Evolutionary conservation across 2,797 vertebrate genomes (phyloP).

Genomic region (Brachyalestes nurse): DNA sequence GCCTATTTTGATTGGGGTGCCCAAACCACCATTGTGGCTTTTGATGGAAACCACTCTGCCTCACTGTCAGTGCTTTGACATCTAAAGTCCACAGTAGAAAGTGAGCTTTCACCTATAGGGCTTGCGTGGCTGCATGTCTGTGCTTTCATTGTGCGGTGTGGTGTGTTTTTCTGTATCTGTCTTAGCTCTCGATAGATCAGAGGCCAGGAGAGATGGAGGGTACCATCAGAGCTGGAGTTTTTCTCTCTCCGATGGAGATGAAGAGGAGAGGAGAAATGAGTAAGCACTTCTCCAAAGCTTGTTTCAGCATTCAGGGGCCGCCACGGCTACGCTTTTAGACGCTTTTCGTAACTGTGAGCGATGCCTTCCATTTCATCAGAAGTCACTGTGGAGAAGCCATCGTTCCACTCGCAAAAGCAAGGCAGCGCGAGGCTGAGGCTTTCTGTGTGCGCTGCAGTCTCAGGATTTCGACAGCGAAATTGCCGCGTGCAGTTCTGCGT

Average conservation of each 20-base stretch:
- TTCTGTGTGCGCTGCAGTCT: background rate
- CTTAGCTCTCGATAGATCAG: slow-evolving; percentile 92
- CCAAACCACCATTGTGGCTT: background rate
- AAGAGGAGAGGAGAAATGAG: slow-evolving; percentile 90
- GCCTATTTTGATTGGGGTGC: too few relatives aligned
- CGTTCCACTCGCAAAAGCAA: background rate
- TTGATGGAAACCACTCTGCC: background rate
- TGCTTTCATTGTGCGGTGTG: slow-evolving; percentile 38
- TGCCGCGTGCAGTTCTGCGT: background rate
- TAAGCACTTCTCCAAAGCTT: slow-evolving; percentile 78
- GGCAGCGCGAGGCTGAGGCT: background rate
- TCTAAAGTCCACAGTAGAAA: background rate
- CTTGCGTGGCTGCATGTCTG: background rate
- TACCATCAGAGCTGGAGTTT: slow-evolving; percentile 94
- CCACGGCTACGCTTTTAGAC: background rate
- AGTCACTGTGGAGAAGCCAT: background rate
- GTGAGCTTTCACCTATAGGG: background rate
- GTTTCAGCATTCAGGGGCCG: slow-evolving; percentile 9
- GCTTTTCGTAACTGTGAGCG: background rate
- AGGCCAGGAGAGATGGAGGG: slow-evolving; percentile 90
- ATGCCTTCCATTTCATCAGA: background rate
- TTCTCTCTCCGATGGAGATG: slow-evolving; percentile 85
- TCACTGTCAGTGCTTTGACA: background rate
- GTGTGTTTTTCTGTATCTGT: slow-evolving; percentile 70
- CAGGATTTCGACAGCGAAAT: background rate